These are phyloP conservation scores for Heliconius ethilla DNA, from an alignment of 2,888 invertebrate genomes.

Conservation along the genomic window DNA sequence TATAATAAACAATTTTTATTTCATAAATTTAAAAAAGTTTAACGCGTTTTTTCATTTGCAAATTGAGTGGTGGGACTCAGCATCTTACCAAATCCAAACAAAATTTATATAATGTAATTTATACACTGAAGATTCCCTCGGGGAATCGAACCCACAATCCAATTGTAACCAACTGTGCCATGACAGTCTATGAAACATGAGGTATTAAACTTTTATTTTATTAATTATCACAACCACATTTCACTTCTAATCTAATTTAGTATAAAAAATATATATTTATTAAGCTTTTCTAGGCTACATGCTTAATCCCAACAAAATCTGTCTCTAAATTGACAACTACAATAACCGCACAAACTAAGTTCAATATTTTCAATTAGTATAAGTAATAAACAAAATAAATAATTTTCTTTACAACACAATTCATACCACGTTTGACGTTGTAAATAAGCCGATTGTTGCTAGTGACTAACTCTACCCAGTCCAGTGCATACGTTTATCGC, in stretches of 20 bases:
- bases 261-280: too few species aligned
- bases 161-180: background rate
- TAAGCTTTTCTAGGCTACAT: too few species aligned
- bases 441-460: background rate
- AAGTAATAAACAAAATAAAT: background rate
- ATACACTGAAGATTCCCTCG: too few species aligned
- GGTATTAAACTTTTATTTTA: background rate
- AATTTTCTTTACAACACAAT: background rate
- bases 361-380: background rate
- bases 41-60: too few species aligned
- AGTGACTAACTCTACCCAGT: background rate
- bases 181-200: background rate
- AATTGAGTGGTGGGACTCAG: too few species aligned
- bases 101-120: too few species aligned
- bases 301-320: background rate
- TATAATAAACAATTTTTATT: too few species aligned
- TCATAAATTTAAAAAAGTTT: too few species aligned
- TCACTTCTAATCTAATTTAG: background rate
- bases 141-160: background rate
- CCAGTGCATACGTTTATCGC: background rate
- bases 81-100: too few species aligned
- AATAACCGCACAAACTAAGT: background rate
- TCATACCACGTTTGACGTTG: background rate
- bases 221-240: background rate
- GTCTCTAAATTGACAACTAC: background rate